Evolutionary conservation across 2,113 vertebrate genomes (phyloP), one percentile per base, ranked within the genome.

Genomic region (Dasyurus viverrinus): DNA sequence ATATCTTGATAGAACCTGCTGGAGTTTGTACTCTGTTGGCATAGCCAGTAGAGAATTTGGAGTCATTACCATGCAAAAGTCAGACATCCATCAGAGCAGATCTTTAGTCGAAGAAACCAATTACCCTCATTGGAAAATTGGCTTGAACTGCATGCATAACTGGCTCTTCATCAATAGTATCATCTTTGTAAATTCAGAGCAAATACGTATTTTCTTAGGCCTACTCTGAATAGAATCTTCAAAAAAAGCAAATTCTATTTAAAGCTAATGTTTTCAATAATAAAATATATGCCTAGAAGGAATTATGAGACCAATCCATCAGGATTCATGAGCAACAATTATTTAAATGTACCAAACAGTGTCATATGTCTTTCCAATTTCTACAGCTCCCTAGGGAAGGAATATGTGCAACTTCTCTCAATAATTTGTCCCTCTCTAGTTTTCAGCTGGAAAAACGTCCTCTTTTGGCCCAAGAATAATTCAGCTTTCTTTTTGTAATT

Each of bases 401-500:
- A 92, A 93, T 25, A 90, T 54, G 57, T 90, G 47, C 92, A 47
- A 10, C 30, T 6, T 92, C 19, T 90, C 91, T 91, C 24, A n/a
- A 60, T 54, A 60, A 52, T 50, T 27, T 0, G 76, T 91, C 91
- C 47, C 26, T 30, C 14, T 94, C 76, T 89, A 52, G 47, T 89
- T 90, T 48, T 93, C 46, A 57, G 47, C 55, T 93, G 90, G 48
- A 95, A 76, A 53, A 84, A 91, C 57, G 22, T 76, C 5, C 36
- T 42, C 7, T 76, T n/a, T 76, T 76, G 36, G 14, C 89, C 24
- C 53, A 84, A 93, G n/a, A 11, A 84, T 25, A 52, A 36, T 55
- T 48, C 90, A 55, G 11, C 76, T 91, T 92, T 52, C n/a, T 52
- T 94, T 92, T 16, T 36, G 94, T 84, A 84, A 53, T 96, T 90